These are phyloP conservation scores for Cossypha niveicapilla DNA, from an alignment of 2,797 vertebrate species.

Conservation along the genomic window DNA sequence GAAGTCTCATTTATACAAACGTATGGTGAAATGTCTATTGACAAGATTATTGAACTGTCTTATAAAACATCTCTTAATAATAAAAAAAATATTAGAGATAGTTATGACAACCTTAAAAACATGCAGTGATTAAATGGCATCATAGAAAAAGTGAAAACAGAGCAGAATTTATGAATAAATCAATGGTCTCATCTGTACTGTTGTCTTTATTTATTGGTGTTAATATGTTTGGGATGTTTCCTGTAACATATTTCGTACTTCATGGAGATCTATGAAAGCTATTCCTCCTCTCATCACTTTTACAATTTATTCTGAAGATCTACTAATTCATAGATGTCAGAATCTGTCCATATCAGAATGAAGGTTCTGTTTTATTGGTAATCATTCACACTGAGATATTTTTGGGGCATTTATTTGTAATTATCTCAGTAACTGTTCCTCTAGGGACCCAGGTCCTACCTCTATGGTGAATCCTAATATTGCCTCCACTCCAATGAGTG, in stretches of 20 bases:
- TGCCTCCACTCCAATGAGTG: not conserved
- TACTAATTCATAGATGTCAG: not conserved
- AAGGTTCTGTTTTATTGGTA: not conserved
- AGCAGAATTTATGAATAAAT: not conserved
- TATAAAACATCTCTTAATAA: not conserved
- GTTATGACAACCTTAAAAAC: not conserved
- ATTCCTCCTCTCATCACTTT: not conserved
- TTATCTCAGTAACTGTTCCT: not conserved
- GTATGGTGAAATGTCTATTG: not conserved
- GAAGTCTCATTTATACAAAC: not conserved
- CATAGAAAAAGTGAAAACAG: not conserved
- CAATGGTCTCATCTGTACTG: not conserved
- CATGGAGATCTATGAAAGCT: not conserved
- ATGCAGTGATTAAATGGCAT: not conserved
- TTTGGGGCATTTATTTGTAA: not conserved
- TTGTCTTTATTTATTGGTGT: not conserved
- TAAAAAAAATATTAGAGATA: not conserved
- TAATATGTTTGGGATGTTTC: not conserved
- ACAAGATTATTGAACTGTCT: not conserved
- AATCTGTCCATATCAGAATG: not conserved
- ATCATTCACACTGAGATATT: not conserved
- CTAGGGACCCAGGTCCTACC: not conserved
- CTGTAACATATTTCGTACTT: not conserved
- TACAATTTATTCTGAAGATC: not conserved
- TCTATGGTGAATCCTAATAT: not conserved